Evolutionary conservation across 2,113 vertebrate genomes (phyloP).

Genomic region (Forbesichthys agassizii): DNA sequence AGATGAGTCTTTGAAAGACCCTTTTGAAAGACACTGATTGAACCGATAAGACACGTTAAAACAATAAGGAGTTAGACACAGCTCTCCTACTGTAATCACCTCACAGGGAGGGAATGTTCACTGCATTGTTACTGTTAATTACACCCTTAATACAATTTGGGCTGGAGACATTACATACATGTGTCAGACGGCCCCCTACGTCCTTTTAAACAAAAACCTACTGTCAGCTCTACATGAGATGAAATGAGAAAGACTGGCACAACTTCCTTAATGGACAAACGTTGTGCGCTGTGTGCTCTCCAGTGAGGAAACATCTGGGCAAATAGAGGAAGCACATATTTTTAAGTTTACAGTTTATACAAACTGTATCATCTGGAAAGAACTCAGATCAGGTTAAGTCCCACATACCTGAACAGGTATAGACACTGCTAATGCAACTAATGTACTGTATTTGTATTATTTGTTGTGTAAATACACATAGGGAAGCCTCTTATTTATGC

Average conservation of each 20-base stretch:
- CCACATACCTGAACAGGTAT: constrained; percentile 22
- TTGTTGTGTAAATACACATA: background rate
- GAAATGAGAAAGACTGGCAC: constrained; percentile 44
- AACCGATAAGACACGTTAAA: constrained; percentile 8
- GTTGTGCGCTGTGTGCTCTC: constrained; percentile 31
- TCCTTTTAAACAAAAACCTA: constrained; percentile 38
- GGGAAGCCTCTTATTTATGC: too few species aligned
- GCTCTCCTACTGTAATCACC: constrained; percentile 26
- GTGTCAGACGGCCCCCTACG: constrained; percentile 36
- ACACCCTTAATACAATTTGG: constrained; percentile 25
- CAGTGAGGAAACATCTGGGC: constrained; percentile 76
- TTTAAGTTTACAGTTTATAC: constrained; percentile 38
- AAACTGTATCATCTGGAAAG: constrained; percentile 29
- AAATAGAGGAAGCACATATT: constrained; percentile 50
- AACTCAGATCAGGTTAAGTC: constrained; percentile 19
- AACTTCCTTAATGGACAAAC: constrained; percentile 40
- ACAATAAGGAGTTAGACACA: background rate
- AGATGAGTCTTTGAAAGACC: background rate
- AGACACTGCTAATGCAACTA: background rate
- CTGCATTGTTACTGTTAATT: constrained; percentile 28
- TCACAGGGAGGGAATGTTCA: constrained; percentile 29
- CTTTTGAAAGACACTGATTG: background rate
- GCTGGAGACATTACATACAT: constrained; percentile 40
- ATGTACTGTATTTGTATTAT: background rate
- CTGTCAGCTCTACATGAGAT: constrained; percentile 44